phyloP scores from a whole-genome alignment of 1,140 invertebrate species.

The Apis florea region DNA sequence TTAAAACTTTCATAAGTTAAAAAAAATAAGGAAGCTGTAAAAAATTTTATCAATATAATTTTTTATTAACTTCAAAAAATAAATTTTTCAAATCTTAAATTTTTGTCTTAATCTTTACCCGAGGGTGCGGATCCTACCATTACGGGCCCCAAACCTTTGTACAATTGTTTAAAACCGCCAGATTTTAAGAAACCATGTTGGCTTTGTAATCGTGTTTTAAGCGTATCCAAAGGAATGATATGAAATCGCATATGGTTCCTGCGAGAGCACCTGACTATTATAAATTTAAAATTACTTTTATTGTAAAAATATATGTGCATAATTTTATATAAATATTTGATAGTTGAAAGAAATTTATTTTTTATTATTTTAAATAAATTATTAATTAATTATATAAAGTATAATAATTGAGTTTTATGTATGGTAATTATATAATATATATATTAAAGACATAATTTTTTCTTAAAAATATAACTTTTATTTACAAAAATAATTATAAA shows the following conservation, averaged over 20 bases:
- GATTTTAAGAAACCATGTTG: constrained; percentile 91
- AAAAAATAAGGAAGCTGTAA: constrained; percentile 95
- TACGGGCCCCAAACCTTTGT: constrained; percentile 92
- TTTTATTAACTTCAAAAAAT: constrained; percentile 1
- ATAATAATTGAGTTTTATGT: background rate
- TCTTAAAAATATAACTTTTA: background rate
- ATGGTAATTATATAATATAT: background rate
- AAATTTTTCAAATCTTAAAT: background rate
- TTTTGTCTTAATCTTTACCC: constrained; percentile 77
- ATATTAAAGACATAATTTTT: background rate
- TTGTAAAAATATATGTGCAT: background rate
- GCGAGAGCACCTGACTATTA: constrained; percentile 87
- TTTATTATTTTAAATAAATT: background rate
- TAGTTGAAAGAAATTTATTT: background rate
- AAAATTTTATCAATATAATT: constrained; percentile 37
- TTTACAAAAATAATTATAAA: background rate
- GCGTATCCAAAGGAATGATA: constrained; percentile 95
- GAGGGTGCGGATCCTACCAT: constrained; percentile 92
- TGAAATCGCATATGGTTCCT: constrained; percentile 88
- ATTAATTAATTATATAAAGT: too few species aligned
- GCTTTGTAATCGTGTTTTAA: constrained; percentile 97
- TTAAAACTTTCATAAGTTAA: constrained; percentile 94
- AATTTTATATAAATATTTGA: background rate
- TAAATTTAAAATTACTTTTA: constrained; percentile 37
- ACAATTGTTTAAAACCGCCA: constrained; percentile 94